A percentile compares a stretch with the other conserved stretches of the same genome.
Evolutionary conservation across 2,888 invertebrate genomes (phyloP).

Genomic region (Athetis lepigone): DNA sequence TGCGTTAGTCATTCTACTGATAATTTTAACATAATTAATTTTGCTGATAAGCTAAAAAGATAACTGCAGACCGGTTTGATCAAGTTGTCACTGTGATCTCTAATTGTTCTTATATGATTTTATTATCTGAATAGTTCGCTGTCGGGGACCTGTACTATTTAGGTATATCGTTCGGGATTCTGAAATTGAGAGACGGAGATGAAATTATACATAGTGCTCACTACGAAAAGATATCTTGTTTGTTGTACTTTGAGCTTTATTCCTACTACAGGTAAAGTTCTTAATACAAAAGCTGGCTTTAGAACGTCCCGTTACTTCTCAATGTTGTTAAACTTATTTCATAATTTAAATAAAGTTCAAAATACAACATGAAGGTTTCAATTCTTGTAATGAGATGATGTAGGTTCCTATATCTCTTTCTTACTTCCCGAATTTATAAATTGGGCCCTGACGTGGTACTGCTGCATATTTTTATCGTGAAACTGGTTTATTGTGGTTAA

Average conservation of each 20-base stretch:
- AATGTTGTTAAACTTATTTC: neutral
- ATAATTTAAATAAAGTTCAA: neutral
- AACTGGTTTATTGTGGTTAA: neutral
- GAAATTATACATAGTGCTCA: neutral
- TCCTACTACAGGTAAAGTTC: neutral
- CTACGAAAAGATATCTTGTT: neutral
- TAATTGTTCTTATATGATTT: slow-evolving; percentile 15
- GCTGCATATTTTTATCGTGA: neutral
- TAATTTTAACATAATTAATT: slow-evolving; percentile 41
- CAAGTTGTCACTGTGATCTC: slow-evolving; percentile 25
- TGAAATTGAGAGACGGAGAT: slow-evolving; percentile 4
- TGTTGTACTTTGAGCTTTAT: neutral
- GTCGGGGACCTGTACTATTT: neutral
- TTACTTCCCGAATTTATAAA: neutral
- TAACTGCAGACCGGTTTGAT: slow-evolving; percentile 13
- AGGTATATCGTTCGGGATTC: neutral
- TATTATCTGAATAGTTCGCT: neutral
- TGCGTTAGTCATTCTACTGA: slow-evolving; percentile 40
- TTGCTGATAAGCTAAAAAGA: slow-evolving; percentile 33
- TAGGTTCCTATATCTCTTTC: neutral
- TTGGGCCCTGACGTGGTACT: neutral
- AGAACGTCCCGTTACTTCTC: neutral
- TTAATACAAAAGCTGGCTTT: neutral
- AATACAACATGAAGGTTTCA: neutral
- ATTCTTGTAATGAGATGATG: neutral